Conservation (phyloP, 1,140 invertebrate species). For the Steinernema feltiae region DNA sequence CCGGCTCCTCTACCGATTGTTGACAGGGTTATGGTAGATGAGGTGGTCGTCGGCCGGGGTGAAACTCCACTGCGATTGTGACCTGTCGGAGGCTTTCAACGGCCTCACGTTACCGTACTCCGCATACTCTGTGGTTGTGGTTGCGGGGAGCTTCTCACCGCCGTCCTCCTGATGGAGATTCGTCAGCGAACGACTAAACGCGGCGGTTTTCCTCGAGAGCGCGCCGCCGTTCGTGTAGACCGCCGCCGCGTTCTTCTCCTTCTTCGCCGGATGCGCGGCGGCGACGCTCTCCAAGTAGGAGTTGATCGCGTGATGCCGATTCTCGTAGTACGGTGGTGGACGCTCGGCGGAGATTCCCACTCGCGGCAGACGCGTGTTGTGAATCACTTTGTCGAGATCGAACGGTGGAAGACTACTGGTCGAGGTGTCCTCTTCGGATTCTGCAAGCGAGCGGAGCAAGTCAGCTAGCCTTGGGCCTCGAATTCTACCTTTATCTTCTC, state of each 20-base stretch:
- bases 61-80: neutral
- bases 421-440: neutral
- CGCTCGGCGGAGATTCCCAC: neutral
- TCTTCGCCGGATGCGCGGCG: neutral
- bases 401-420: neutral
- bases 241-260: neutral
- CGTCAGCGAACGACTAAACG: constrained; percentile 1
- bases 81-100: neutral
- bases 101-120: constrained; percentile 5
- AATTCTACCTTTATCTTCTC: constrained; percentile 7
- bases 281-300: neutral
- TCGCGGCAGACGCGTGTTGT: neutral
- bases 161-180: neutral
- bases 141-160: neutral
- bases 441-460: neutral
- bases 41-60: neutral
- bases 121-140: neutral
- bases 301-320: neutral
- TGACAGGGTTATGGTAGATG: neutral
- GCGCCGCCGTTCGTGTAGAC: constrained; percentile 1
- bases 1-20: neutral
- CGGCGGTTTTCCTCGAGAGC: neutral
- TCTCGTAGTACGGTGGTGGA: neutral
- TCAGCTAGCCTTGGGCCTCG: neutral
- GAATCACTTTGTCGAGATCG: neutral